Conservation (phyloP, 1,140 invertebrate genomes). For the Trachymyrmex septentrionalis region DNA sequence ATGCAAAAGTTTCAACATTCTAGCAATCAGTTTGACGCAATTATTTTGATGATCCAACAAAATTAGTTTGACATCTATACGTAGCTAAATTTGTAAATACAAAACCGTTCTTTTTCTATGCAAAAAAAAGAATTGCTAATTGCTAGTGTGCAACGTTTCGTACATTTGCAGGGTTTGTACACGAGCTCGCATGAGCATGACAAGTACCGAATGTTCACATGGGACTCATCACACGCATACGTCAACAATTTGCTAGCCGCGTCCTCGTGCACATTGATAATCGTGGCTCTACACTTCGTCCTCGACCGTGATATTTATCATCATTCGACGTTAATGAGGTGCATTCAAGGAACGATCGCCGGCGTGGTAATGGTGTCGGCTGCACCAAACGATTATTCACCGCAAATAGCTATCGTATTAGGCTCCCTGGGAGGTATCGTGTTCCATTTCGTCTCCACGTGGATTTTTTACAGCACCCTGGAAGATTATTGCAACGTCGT, state of each 20-base stretch:
- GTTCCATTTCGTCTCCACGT: constrained; percentile 70
- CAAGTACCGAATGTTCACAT: background rate
- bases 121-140: background rate
- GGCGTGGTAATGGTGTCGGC: constrained; percentile 74
- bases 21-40: too few species aligned
- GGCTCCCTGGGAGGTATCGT: constrained; percentile 69
- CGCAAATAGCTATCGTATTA: constrained; percentile 63
- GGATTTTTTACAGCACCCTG: constrained; percentile 73
- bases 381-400: constrained; percentile 72
- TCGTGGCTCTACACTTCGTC: constrained; percentile 71
- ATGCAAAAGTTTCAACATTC: too few species aligned
- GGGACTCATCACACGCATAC: constrained; percentile 36
- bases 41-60: too few species aligned
- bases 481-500: constrained; percentile 80
- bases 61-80: too few species aligned
- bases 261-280: constrained; percentile 69
- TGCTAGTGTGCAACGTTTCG: background rate
- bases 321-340: constrained; percentile 78
- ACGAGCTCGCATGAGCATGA: background rate
- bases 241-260: constrained; percentile 77
- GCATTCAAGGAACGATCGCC: constrained; percentile 73
- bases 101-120: background rate
- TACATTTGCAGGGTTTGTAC: constrained; percentile 16
- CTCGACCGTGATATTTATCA: constrained; percentile 71
- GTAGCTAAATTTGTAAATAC: too few species aligned